A percentile compares a stretch with the other conserved stretches of the same genome.
Conservation (phyloP, 2,888 invertebrate species). For the Homarus gammarus region DNA sequence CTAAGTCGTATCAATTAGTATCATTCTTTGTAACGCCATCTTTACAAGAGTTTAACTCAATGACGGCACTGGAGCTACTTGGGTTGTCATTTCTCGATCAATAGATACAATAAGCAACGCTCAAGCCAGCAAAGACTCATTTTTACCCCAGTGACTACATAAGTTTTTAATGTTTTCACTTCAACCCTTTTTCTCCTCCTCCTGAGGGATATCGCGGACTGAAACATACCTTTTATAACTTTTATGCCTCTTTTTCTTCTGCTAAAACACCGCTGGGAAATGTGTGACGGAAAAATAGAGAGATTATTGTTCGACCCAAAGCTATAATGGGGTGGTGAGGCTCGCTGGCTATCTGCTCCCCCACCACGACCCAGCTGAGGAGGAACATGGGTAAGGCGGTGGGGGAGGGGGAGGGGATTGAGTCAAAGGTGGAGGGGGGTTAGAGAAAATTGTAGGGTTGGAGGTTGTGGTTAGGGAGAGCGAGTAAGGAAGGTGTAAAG, state of each 20-base stretch:
- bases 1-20: too few relatives aligned
- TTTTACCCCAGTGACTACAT: constrained; percentile 25
- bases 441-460: not conserved
- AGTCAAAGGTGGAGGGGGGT: too few relatives aligned
- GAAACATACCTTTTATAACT: constrained; percentile 66
- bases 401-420: too few relatives aligned
- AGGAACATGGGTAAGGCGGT: too few relatives aligned
- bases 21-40: too few relatives aligned
- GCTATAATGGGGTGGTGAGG: not conserved
- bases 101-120: not conserved
- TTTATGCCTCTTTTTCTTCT: constrained; percentile 26
- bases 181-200: constrained; percentile 59
- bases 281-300: constrained; percentile 16
- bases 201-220: constrained; percentile 58
- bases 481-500: not conserved
- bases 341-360: too few relatives aligned
- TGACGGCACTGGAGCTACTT: too few relatives aligned
- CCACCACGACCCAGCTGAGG: too few relatives aligned
- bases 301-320: constrained; percentile 2
- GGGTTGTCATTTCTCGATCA: too few relatives aligned
- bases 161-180: constrained; percentile 64
- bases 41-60: too few relatives aligned
- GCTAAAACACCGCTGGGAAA: constrained; percentile 46
- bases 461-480: not conserved
- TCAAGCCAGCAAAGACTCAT: constrained; percentile 2